Base-by-base conservation (phyloP, 2,797 vertebrate species). In the Halcyon chelicuti region DNA sequence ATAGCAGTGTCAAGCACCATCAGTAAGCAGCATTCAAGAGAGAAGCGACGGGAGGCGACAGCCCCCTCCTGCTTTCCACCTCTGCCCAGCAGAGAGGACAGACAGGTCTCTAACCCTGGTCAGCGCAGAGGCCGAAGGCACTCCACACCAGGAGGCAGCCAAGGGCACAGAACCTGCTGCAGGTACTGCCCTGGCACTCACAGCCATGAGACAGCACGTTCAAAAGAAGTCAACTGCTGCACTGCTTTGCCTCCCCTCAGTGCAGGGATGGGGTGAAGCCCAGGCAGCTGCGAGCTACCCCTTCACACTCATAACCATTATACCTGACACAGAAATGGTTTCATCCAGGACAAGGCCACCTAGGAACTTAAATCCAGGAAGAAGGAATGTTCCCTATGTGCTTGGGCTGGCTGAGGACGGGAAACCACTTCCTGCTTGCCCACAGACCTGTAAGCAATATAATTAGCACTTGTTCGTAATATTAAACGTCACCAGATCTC, bases 371-470 rank as follows among this genome's bases (percentile, higher is more conserved):
- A 33, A 37, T 35, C 22, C 5, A 10, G 16, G 23, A 86, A 63
- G 49, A 81, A 60, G 73, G 52, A 88, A 83, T 49, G 77, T 76
- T 91, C 37, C 20, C 17, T 66, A 44, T 47, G 54, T 71, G 61
- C 65, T 81, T 39, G 54, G 40, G 46, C 83, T 80, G 44, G 79
- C 72, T 62, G 70, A 80, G 54, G 52, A 49, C 51, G 68, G 75
- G 49, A 93, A 94, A 96, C 54, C 91, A 90, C 85, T 88, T 84
- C 83, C 86, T 90, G 55, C 76, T 44, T 35, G 14, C 29, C 44
- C 57, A 35, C 31, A 71, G 47, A 87, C 37, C 37, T 52, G 65
- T 55, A 66, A 60, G n/a, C 46, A 76, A 49, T 65, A 29, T 62
- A 92, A 94, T 83, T 79, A 87, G 65, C 54, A 28, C 37, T 61